These are phyloP conservation scores for Macroramphosus scolopax DNA, from an alignment of 2,797 vertebrate species.

Conservation along the genomic window DNA sequence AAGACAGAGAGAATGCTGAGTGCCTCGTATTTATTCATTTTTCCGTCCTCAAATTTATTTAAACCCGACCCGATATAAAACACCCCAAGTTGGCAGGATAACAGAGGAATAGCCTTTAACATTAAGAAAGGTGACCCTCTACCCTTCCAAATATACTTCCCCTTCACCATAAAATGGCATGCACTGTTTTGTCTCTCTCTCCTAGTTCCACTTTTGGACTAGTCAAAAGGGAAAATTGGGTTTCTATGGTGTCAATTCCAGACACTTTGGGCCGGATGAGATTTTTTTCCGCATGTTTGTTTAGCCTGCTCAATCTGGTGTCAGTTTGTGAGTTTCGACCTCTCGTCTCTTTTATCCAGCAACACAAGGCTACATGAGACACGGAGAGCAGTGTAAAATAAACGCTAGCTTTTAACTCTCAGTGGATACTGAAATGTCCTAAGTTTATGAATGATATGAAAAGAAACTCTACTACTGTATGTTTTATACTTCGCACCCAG, in stretches of 20 bases:
- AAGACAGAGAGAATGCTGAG: constrained; percentile 83
- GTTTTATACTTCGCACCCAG: constrained; percentile 84
- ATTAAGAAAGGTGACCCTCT: constrained; percentile 40
- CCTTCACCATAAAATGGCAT: constrained; percentile 69
- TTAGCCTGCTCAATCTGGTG: constrained; percentile 82
- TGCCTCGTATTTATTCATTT: constrained; percentile 77
- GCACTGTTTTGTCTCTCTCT: constrained; percentile 72
- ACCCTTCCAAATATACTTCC: constrained; percentile 3
- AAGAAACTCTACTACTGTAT: constrained; percentile 79
- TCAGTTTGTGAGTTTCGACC: constrained; percentile 77
- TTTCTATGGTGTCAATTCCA: constrained; percentile 70
- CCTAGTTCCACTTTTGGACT: constrained; percentile 47
- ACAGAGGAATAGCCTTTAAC: constrained; percentile 45
- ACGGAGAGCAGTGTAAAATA: constrained; percentile 76
- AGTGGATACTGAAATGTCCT: constrained; percentile 72
- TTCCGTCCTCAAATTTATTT: constrained; percentile 53
- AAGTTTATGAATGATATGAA: constrained; percentile 80
- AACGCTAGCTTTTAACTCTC: constrained; percentile 81
- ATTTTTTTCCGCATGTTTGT: constrained; percentile 82
- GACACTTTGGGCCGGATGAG: constrained; percentile 72
- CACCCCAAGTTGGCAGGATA: constrained; percentile 57
- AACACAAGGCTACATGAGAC: constrained; percentile 74
- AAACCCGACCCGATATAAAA: constrained; percentile 33
- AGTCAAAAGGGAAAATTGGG: constrained; percentile 53
- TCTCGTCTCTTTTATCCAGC: constrained; percentile 71